Evolutionary conservation across 2,888 invertebrate species (phyloP).

Genomic region (Eupeodes luniger): DNA sequence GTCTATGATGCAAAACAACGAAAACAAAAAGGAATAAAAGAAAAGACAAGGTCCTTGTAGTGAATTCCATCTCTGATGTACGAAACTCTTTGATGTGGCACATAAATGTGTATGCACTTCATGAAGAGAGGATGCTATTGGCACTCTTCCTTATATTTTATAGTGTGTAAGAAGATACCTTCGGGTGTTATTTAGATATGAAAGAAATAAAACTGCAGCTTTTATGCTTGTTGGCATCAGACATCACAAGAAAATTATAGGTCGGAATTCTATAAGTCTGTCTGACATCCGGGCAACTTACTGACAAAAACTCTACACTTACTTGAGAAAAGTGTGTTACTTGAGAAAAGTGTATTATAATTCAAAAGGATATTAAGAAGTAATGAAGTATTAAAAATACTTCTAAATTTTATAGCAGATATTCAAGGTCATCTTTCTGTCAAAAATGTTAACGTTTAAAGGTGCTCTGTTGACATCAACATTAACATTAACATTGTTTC

Average conservation of each 20-base stretch:
- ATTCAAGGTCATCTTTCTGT: too few species aligned
- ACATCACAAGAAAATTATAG: conserved; percentile 3
- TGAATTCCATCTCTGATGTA: conserved; percentile 31
- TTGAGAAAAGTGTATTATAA: neutral
- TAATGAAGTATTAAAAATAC: too few species aligned
- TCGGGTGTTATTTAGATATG: conserved; percentile 49
- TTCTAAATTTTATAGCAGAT: too few species aligned
- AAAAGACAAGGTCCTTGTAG: conserved; percentile 48
- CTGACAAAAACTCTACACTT: neutral
- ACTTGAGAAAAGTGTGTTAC: neutral
- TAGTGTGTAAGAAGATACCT: conserved; percentile 56
- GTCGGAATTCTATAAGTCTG: conserved; percentile 59
- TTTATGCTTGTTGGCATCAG: conserved; percentile 47
- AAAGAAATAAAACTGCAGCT: conserved; percentile 56
- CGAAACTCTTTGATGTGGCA: conserved; percentile 66
- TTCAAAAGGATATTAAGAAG: neutral
- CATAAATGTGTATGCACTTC: conserved; percentile 27
- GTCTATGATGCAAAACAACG: neutral
- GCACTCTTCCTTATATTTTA: conserved; percentile 50
- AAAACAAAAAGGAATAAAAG: neutral
- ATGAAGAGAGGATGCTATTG: conserved; percentile 50
- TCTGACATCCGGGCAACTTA: neutral
- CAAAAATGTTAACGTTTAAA: too few species aligned
- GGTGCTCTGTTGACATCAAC: too few species aligned
- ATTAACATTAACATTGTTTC: too few species aligned